These are phyloP conservation scores for Vireo altiloquus DNA, from an alignment of 2,113 vertebrate genomes.

Conservation along the genomic window DNA sequence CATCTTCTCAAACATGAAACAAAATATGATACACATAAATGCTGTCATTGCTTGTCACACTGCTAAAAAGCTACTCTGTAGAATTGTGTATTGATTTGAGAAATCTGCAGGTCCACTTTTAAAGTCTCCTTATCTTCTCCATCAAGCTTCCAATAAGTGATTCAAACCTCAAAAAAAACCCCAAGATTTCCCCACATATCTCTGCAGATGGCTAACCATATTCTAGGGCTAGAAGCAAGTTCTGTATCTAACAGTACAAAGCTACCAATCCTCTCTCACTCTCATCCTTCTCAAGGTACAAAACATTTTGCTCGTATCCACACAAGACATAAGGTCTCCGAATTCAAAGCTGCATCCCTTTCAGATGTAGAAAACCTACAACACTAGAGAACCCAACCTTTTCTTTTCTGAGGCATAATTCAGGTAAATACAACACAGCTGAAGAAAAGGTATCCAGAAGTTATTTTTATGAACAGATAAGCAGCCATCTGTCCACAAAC, in stretches of 20 bases:
- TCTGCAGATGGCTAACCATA: neutral
- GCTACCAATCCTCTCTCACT: neutral
- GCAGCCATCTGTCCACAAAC: conserved; percentile 43
- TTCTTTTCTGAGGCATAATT: neutral
- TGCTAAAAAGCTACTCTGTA: neutral
- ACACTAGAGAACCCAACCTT: neutral
- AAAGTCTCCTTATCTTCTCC: neutral
- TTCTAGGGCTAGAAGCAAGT: neutral
- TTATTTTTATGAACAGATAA: conserved; percentile 38
- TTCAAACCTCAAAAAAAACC: neutral
- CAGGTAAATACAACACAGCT: neutral
- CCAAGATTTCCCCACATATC: rapidly evolving
- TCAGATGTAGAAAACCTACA: neutral
- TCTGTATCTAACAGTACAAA: neutral
- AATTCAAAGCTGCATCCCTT: neutral
- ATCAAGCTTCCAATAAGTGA: neutral
- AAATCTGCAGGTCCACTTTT: neutral
- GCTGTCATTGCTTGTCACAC: neutral
- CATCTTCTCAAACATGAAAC: neutral
- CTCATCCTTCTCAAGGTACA: neutral
- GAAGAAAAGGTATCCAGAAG: conserved; percentile 6
- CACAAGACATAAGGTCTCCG: neutral
- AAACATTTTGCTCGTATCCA: neutral
- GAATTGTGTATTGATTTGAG: neutral
- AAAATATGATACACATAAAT: neutral